Conservation (phyloP, 2,797 vertebrate species). For the Bucorvus abyssinicus region DNA sequence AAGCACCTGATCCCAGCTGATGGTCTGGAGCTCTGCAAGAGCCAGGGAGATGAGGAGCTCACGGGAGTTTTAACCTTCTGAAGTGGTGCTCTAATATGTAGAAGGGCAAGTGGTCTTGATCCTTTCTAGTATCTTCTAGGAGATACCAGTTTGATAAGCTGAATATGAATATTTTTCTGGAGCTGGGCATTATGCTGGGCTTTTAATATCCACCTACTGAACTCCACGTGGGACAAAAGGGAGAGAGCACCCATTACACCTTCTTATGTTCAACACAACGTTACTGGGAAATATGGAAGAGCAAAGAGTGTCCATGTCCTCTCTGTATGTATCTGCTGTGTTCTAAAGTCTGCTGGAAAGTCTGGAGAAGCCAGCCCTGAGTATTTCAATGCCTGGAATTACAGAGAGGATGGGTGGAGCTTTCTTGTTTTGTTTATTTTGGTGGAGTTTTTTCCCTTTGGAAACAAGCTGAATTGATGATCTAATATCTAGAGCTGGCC, state of each 20-base stretch:
- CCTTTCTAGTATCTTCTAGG: neutral
- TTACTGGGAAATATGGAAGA: neutral
- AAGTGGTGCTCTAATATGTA: neutral
- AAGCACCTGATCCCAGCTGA: neutral
- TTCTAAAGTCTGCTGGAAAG: neutral
- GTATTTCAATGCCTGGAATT: neutral
- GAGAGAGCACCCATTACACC: neutral
- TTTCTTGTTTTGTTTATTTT: neutral
- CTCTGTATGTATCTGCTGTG: accelerated
- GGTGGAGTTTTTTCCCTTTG: neutral
- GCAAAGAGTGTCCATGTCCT: neutral
- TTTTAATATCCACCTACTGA: neutral
- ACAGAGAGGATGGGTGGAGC: neutral
- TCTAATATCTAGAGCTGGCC: neutral
- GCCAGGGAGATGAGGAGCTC: neutral
- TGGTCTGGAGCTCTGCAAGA: neutral
- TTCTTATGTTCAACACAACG: neutral
- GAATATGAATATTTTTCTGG: neutral
- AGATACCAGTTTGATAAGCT: neutral
- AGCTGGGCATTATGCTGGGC: neutral
- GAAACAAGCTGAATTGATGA: constrained; percentile 12
- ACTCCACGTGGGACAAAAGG: neutral
- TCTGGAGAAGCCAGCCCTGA: neutral
- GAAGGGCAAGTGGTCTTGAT: neutral
- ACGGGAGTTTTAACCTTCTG: neutral